Conservation (phyloP, 2,797 vertebrate genomes). For the Gambelia wislizenii region DNA sequence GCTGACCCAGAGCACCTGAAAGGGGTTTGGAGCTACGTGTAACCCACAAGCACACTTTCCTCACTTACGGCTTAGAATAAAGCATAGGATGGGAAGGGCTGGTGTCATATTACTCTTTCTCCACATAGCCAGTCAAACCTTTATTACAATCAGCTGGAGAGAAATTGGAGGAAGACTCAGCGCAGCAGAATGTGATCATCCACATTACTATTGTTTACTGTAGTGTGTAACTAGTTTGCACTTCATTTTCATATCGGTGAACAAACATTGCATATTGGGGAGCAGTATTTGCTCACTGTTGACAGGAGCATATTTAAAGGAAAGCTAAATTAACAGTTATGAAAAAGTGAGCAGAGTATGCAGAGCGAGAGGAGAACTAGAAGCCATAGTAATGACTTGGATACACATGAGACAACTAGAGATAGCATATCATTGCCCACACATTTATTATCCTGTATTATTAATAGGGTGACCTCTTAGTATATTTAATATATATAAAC, state of each 20-base stretch:
- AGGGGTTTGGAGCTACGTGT: too few relatives aligned
- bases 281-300: constrained; percentile 16
- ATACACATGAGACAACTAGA: not conserved
- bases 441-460: constrained; percentile 14
- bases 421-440: constrained; percentile 23
- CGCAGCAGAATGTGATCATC: not conserved
- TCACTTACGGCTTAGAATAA: not conserved
- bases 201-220: constrained; percentile 9
- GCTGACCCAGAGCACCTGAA: too few relatives aligned
- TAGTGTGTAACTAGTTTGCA: constrained; percentile 19
- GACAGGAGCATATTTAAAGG: constrained; percentile 22
- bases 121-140: not conserved
- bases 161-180: not conserved
- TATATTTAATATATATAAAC: not conserved
- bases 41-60: not conserved
- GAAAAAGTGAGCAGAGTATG: not conserved
- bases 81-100: not conserved
- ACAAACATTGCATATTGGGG: constrained; percentile 30
- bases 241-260: constrained; percentile 35
- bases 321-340: constrained; percentile 27
- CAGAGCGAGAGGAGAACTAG: not conserved
- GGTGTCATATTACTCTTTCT: not conserved
- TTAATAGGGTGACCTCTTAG: constrained; percentile 8
- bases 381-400: constrained; percentile 14
- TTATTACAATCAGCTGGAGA: not conserved